Percentiles rank a stretch among this genome's conserved stretches.
Conservation (phyloP, 2,113 vertebrate species). For the Drymodes brunneopygia region DNA sequence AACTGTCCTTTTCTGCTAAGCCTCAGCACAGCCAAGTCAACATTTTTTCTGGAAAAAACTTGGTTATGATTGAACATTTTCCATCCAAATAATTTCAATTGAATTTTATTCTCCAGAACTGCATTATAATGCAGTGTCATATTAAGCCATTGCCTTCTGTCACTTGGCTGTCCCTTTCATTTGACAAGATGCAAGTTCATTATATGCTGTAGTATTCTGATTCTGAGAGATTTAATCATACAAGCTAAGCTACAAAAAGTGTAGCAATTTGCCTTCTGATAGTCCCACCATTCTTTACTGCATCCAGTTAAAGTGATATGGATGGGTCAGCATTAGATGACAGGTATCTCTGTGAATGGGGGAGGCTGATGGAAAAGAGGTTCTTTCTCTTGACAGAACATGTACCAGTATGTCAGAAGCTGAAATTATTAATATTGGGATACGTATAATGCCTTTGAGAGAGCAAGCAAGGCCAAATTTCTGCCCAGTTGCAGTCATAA, state of each 20-base stretch:
- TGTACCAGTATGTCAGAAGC: not conserved
- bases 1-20: not conserved
- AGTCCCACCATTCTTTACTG: not conserved
- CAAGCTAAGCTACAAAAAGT: not conserved
- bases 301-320: not conserved
- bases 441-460: not conserved
- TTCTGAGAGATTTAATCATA: not conserved
- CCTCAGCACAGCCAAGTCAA: not conserved
- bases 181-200: constrained; percentile 27
- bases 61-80: not conserved
- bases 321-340: not conserved
- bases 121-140: not conserved
- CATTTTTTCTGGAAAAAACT: not conserved
- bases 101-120: not conserved
- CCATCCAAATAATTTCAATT: constrained; percentile 15
- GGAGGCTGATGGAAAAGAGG: not conserved
- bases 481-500: not conserved
- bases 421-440: not conserved
- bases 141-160: constrained; percentile 41
- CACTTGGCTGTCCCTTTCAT: constrained; percentile 40
- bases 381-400: not conserved
- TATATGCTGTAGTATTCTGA: not conserved
- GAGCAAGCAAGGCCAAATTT: not conserved
- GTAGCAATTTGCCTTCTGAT: not conserved
- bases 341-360: not conserved